Evolutionary conservation across 2,888 invertebrate genomes (phyloP).

Genomic region (Macropis europaea): DNA sequence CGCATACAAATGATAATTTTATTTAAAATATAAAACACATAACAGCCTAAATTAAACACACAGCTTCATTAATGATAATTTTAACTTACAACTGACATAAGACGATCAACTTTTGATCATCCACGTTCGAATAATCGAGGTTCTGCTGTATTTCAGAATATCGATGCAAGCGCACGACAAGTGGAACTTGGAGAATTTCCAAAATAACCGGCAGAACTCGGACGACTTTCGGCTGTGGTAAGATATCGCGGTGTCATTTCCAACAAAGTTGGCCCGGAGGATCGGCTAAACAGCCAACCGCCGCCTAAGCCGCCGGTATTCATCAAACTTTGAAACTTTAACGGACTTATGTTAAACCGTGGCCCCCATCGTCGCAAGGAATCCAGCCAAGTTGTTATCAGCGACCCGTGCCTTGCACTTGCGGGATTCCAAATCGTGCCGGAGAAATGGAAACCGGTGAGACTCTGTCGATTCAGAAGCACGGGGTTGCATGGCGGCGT

Average conservation of each 20-base stretch:
- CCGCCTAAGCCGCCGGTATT: slow-evolving; percentile 43
- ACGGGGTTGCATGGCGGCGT: not conserved
- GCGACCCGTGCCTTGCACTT: slow-evolving; percentile 23
- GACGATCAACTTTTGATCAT: too few relatives aligned
- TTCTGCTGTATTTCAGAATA: too few relatives aligned
- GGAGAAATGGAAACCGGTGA: not conserved
- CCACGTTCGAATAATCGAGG: too few relatives aligned
- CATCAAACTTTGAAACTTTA: slow-evolving; percentile 64
- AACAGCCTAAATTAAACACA: too few relatives aligned
- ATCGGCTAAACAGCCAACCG: slow-evolving; percentile 45
- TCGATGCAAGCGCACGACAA: too few relatives aligned
- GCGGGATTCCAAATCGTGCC: slow-evolving; percentile 19
- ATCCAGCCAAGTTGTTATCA: slow-evolving; percentile 45
- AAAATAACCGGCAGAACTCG: not conserved
- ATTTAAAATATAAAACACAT: too few relatives aligned
- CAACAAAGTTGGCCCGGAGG: slow-evolving; percentile 20
- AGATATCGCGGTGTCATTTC: slow-evolving; percentile 5
- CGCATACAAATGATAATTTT: too few relatives aligned
- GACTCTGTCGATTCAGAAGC: slow-evolving; percentile 8
- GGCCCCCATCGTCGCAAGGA: slow-evolving; percentile 26
- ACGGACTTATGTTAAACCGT: slow-evolving; percentile 56
- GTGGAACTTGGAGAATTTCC: too few relatives aligned
- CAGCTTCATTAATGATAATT: too few relatives aligned
- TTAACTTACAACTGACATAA: too few relatives aligned
- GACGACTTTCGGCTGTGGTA: slow-evolving; percentile 8